phyloP scores from a whole-genome alignment of 2,797 vertebrate species.

The Ptychobarbus kaznakovi region DNA sequence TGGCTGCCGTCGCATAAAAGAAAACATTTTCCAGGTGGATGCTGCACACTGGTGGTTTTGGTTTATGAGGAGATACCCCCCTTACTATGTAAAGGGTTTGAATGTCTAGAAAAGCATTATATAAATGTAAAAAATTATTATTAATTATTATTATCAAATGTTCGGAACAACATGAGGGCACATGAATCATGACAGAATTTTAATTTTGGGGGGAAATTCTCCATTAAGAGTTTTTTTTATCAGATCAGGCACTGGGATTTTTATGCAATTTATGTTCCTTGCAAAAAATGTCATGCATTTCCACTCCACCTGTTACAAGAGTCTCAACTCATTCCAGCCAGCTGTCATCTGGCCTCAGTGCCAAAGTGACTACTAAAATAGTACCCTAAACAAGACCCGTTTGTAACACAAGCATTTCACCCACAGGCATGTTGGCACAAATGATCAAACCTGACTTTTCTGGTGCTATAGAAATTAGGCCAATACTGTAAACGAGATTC shows the following conservation, averaged over 20 bases:
- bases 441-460: conserved; percentile 11
- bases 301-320: conserved; percentile 10
- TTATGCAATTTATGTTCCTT: not conserved
- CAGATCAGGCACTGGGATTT: not conserved
- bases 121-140: too few species aligned
- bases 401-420: not conserved
- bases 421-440: not conserved
- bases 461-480: conserved; percentile 35
- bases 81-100: too few species aligned
- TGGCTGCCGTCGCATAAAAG: too few species aligned
- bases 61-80: too few species aligned
- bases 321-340: conserved; percentile 31
- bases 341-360: conserved; percentile 2
- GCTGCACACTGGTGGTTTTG: too few species aligned
- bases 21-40: too few species aligned
- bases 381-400: not conserved
- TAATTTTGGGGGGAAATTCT: not conserved
- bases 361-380: conserved; percentile 19
- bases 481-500: conserved; percentile 49
- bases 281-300: not conserved
- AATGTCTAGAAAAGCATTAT: too few species aligned
- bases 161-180: not conserved
- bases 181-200: not conserved
- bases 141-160: not conserved
- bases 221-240: not conserved